Conservation (phyloP, 2,113 vertebrate genomes). For the pig (Sus scrofa) region DNA sequence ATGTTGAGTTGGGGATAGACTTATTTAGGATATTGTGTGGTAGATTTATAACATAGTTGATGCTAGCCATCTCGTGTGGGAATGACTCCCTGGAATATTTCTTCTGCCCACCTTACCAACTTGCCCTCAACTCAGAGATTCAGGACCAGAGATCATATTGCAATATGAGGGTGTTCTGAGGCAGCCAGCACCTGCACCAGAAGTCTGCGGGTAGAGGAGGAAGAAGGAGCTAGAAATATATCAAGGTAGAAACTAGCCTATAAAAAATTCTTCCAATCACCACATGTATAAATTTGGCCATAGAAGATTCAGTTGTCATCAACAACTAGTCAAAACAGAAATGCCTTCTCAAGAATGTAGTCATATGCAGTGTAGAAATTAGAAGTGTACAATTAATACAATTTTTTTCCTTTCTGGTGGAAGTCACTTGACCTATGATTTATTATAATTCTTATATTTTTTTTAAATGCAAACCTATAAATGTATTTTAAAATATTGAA, state of each 20-base stretch:
- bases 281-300: not conserved
- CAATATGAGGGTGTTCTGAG: not conserved
- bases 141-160: not conserved
- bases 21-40: not conserved
- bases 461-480: not conserved
- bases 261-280: not conserved
- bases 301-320: not conserved
- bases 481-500: not conserved
- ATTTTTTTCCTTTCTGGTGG: not conserved
- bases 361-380: not conserved
- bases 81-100: not conserved
- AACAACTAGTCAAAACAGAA: conserved; percentile 1
- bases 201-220: not conserved
- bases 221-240: not conserved
- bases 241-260: not conserved
- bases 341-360: not conserved
- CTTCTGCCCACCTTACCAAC: not conserved
- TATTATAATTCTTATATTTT: not conserved
- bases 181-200: not conserved
- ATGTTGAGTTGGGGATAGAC: not conserved
- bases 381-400: not conserved
- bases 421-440: not conserved
- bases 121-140: not conserved
- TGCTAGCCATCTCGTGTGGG: not conserved
- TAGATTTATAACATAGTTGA: not conserved